Base-by-base conservation (phyloP, 2,888 invertebrate genomes). In the Ophion slaviceki region DNA sequence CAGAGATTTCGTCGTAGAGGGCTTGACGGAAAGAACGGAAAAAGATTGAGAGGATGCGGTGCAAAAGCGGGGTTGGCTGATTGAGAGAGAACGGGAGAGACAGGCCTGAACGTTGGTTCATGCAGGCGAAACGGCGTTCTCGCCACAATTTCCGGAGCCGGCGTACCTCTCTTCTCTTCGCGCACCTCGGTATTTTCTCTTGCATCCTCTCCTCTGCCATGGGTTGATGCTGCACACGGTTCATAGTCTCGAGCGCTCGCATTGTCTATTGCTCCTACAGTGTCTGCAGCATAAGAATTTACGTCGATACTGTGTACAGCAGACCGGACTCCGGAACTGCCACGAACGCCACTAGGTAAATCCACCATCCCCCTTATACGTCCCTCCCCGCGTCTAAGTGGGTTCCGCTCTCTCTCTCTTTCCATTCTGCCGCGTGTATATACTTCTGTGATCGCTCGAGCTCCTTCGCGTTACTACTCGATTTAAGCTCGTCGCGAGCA, bases 101-200 rank as follows among this genome's bases (percentile, higher is more conserved):
- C 47, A 86, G 71, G 83, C 86, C 71, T 80, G 61, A 81, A 86
- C 81, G 86, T 79, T 83, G 78, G 83, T 86, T 79, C 83, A 78
- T 59, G 66, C 68, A 71, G 71, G 79, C 71, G 74, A 81, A 86
- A 84, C 68, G 68, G 11, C 70, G 74, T 62, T 86, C 86, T 75
- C 75, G 81, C 86, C 83, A 86, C 86, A 86, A 86, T 86, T 86
- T 86, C 86, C 86, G 86, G 86, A 75, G 67, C 66, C 61, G 64
- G 53, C 61, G 77, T 59, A 61, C 61, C 59, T 81, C 76, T 24
- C 57, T 32, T 59, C 62, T 36, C n/a, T 17, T 53, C 64, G 28
- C 62, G 45, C 47, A n/a, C 47, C n/a, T 45, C 24, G 24, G 20
- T 59, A 20, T 67, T 40, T 57, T 79, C 62, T 70, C 47, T 68